A percentile compares a stretch with the other conserved stretches of the same genome.
phyloP scores from a whole-genome alignment of 2,888 invertebrate species.

The Drosophila kanekoi region DNA sequence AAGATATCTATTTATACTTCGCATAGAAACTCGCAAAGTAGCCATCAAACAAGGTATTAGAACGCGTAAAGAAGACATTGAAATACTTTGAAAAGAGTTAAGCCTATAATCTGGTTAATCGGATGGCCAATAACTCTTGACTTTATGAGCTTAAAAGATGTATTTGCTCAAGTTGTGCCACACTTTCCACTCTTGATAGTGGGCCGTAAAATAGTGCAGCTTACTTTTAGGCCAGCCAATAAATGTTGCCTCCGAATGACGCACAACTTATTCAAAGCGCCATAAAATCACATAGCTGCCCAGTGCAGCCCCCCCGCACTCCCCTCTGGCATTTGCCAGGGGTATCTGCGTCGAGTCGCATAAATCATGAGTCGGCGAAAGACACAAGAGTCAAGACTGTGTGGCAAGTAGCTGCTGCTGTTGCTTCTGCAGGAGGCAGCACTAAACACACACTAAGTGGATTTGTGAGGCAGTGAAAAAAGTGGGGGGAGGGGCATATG shows the following conservation, averaged over 20 bases:
- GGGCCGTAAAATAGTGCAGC: constrained; percentile 57
- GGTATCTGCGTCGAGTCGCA: constrained; percentile 33
- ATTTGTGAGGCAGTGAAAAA: constrained; percentile 56
- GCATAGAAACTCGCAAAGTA: too few relatives aligned
- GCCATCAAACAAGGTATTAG: too few relatives aligned
- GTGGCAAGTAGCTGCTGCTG: constrained; percentile 3
- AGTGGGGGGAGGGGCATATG: not conserved
- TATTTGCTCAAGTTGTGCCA: constrained; percentile 7
- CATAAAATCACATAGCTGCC: constrained; percentile 54
- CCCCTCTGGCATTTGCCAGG: not conserved
- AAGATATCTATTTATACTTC: too few relatives aligned
- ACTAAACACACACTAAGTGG: constrained; percentile 78
- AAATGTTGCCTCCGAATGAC: constrained; percentile 53
- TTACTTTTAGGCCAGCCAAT: constrained; percentile 59
- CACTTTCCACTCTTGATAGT: constrained; percentile 1
- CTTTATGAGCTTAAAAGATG: not conserved
- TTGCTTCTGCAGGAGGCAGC: constrained; percentile 9
- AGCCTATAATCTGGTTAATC: constrained; percentile 16
- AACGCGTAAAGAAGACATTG: not conserved
- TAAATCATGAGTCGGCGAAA: constrained; percentile 56
- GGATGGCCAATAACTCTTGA: constrained; percentile 13
- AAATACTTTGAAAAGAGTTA: constrained; percentile 1
- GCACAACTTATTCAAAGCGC: constrained; percentile 72
- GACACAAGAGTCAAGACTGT: constrained; percentile 24
- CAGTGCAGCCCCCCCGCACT: not conserved